These are phyloP conservation scores for Eleutherodactylus coqui DNA, from an alignment of 2,797 vertebrate genomes.

Conservation along the genomic window DNA sequence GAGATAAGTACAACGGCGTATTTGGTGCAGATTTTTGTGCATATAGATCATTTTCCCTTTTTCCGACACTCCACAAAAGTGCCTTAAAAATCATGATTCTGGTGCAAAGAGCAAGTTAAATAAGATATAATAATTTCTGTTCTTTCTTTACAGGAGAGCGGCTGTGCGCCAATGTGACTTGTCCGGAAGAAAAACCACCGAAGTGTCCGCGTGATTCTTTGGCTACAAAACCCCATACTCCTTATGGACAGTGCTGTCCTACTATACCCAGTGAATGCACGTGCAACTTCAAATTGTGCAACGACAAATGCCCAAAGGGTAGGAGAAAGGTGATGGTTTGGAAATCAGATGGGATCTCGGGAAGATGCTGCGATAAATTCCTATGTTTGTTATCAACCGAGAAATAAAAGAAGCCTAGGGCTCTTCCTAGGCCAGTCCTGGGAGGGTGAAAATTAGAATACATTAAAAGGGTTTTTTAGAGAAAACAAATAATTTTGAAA, in stretches of 20 bases:
- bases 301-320: not conserved
- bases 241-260: constrained; percentile 34
- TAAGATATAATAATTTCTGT: not conserved
- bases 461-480: no score
- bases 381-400: constrained; percentile 24
- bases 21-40: no score
- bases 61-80: not conserved
- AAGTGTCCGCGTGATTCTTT: constrained; percentile 27
- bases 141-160: not conserved
- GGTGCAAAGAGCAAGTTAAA: not conserved
- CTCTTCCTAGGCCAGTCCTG: not conserved
- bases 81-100: no score
- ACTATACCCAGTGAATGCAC: constrained; percentile 45
- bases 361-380: constrained; percentile 46
- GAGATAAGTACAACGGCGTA: no score
- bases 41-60: no score
- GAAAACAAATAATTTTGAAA: no score
- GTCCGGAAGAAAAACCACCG: constrained; percentile 17
- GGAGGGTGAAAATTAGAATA: no score
- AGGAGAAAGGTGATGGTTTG: constrained; percentile 34
- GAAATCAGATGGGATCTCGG: constrained; percentile 25
- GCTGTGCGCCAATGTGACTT: constrained; percentile 45
- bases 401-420: not conserved
- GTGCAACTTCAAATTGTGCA: constrained; percentile 20
- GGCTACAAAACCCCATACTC: constrained; percentile 15